Evolutionary conservation across 2,797 vertebrate species (phyloP), one percentile per base, ranked within the genome.

Genomic region (Lithobates pipiens): DNA sequence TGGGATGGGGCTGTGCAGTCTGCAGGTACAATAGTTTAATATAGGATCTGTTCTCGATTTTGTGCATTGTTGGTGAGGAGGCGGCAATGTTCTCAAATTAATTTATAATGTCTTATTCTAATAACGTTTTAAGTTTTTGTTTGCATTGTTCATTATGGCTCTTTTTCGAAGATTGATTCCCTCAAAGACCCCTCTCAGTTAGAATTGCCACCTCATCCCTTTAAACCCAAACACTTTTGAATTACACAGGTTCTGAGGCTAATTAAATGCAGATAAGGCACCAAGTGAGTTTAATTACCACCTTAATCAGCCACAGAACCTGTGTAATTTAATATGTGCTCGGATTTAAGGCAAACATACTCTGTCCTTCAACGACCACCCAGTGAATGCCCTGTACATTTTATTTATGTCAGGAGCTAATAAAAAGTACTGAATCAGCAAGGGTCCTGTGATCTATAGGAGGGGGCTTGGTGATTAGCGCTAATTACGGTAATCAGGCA

Each of bases 401-500:
- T 82, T 67, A 75, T 29, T 82, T 50, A 57, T 32, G 16, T 50
- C 6, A 8, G 16, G 21, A 50, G 57, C 6, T 82, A 32, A 82
- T 67, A 21, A 82, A 61, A 82, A 50, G 36, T 25, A 42, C 36
- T 11, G 21, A n/a, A 85, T 2, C 76, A 34, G 70, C 70, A 85
- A 69, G 71, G 61, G 77, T 79, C 39, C 57, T 79, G n/a, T 79
- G 61, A 84, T 75, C 77, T 50, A 44, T 36, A 15, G 23, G 61
- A 68, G 39, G 29, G 39, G 69, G 25, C 2, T 23, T 57, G 27
- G 27, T 76, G 54, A 85, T 76, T 29, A 85, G 13, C 57, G 18
- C 63, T 69, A 75, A 80, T 85, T 85, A 69, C 50, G 36, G 44
- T 36, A 54, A 68, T 79, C 27, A 80, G 67, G 29, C 23, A 46